Evolutionary conservation across 2,113 vertebrate genomes (phyloP).

Genomic region (Mesoclemmys tuberculata): DNA sequence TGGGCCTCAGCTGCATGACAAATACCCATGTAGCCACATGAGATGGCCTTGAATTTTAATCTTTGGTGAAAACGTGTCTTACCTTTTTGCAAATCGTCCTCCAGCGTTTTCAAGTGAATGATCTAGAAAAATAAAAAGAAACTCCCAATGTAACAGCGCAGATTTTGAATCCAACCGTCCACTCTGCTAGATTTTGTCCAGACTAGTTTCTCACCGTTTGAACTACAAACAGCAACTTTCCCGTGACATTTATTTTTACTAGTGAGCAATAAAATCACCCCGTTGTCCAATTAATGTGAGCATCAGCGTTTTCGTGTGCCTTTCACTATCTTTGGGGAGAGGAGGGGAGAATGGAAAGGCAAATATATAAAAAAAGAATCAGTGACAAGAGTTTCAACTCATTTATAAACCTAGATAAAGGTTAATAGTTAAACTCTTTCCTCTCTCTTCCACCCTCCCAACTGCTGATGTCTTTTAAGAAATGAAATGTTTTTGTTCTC

Average conservation of each 20-base stretch:
- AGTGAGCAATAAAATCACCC: constrained; percentile 33
- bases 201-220: constrained; percentile 19
- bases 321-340: constrained; percentile 26
- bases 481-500: constrained; percentile 45
- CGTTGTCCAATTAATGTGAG: constrained; percentile 3
- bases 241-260: constrained; percentile 41
- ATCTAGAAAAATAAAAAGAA: constrained; percentile 56
- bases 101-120: constrained; percentile 24
- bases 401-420: constrained; percentile 59
- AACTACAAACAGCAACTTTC: constrained; percentile 40
- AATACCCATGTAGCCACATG: neutral
- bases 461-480: constrained; percentile 63
- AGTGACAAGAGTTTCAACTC: constrained; percentile 21
- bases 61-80: constrained; percentile 38
- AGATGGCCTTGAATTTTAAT: neutral
- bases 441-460: constrained; percentile 37
- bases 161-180: neutral
- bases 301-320: constrained; percentile 37
- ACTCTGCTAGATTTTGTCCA: neutral
- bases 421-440: constrained; percentile 69
- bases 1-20: neutral
- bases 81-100: constrained; percentile 59
- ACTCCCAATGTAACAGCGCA: neutral
- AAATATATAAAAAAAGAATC: constrained; percentile 29
- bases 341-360: neutral